Percentiles rank a stretch among this genome's conserved stretches.
Evolutionary conservation across 2,797 vertebrate species (phyloP).

Genomic region (Cuniculus paca): DNA sequence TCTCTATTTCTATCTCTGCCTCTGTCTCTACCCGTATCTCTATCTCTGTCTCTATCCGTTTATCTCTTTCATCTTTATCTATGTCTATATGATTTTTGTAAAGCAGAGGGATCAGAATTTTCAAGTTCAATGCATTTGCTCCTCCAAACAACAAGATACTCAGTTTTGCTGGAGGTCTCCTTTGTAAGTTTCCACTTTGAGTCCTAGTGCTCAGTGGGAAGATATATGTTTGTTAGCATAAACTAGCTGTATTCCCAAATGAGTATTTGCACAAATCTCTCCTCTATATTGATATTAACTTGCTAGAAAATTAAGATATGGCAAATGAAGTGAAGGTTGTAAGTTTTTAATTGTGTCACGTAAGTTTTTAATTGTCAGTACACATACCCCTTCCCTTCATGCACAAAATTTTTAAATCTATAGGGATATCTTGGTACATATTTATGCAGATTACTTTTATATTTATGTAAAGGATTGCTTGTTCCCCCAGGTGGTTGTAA

Average conservation of each 20-base stretch:
- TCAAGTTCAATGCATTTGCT: background rate
- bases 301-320: slow-evolving; percentile 65
- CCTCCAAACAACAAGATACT: background rate
- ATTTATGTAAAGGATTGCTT: slow-evolving; percentile 87
- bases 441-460: slow-evolving; percentile 87
- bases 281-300: slow-evolving; percentile 19
- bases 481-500: slow-evolving; percentile 84
- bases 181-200: background rate
- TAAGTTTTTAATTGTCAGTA: slow-evolving; percentile 63
- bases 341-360: background rate
- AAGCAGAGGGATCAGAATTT: background rate
- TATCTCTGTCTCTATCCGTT: too few relatives aligned
- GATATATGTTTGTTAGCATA: background rate
- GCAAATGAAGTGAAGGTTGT: slow-evolving; percentile 24
- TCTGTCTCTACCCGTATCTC: too few relatives aligned
- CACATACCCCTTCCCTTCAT: slow-evolving; percentile 23
- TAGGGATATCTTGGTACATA: slow-evolving; percentile 80
- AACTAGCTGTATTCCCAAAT: background rate
- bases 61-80: too few relatives aligned
- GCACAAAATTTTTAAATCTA: slow-evolving; percentile 77
- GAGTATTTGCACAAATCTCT: background rate
- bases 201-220: background rate
- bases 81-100: background rate
- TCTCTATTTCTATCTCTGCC: too few relatives aligned
- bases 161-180: background rate